phyloP scores from a whole-genome alignment of 2,888 invertebrate genomes.

The Lycaena phlaeas region DNA sequence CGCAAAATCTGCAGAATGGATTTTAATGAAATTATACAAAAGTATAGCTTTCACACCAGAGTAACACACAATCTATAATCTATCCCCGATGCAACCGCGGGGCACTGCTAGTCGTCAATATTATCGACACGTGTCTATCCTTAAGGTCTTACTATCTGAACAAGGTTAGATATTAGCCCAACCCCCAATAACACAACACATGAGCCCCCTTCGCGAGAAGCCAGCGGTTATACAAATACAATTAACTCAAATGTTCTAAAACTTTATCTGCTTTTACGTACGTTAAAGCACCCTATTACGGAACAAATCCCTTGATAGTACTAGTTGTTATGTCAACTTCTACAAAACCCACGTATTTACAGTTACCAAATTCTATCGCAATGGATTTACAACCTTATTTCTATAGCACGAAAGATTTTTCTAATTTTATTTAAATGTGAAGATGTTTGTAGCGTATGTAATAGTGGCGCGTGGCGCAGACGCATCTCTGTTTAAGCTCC shows the following conservation, averaged over 20 bases:
- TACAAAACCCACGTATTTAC: constrained; percentile 26
- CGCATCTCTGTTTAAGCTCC: constrained; percentile 60
- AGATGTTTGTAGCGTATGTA: constrained; percentile 26
- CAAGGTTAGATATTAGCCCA: too few species aligned
- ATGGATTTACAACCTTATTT: constrained; percentile 23
- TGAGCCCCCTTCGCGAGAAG: too few species aligned
- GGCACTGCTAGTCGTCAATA: too few species aligned
- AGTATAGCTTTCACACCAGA: too few species aligned
- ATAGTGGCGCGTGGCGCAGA: constrained; percentile 62
- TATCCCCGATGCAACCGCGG: too few species aligned
- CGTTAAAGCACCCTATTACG: constrained; percentile 52
- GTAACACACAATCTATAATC: too few species aligned
- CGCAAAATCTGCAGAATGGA: too few species aligned
- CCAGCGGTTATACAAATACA: constrained; percentile 35
- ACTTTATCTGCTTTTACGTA: constrained; percentile 44
- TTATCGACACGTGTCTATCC: too few species aligned
- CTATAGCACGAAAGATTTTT: constrained; percentile 6
- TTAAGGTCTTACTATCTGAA: too few species aligned
- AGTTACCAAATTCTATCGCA: background rate
- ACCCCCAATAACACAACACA: too few species aligned
- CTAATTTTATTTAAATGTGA: background rate
- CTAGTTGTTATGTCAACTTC: constrained; percentile 62
- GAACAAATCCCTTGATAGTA: constrained; percentile 64
- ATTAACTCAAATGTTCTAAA: constrained; percentile 30
- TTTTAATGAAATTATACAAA: too few species aligned